phyloP scores from a whole-genome alignment of 2,888 invertebrate genomes.

The Eurois occulta region DNA sequence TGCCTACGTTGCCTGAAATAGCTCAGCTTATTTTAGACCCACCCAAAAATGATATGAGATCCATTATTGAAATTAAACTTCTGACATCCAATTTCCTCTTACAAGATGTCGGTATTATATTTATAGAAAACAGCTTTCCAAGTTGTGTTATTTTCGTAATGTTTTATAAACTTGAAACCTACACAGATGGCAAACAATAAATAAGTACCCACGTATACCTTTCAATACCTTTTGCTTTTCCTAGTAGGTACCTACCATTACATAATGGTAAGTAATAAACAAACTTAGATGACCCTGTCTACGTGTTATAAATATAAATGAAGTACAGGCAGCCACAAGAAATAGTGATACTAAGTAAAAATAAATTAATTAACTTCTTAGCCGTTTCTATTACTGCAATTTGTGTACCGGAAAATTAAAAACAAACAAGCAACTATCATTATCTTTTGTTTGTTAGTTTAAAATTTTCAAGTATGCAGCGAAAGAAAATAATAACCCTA shows the following conservation, averaged over 20 bases:
- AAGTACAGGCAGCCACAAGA: not conserved
- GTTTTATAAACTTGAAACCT: slow-evolving; percentile 4
- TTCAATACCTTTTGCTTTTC: not conserved
- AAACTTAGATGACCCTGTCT: not conserved
- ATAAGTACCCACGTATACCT: not conserved
- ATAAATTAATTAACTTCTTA: not conserved
- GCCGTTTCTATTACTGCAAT: not conserved
- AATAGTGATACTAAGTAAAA: not conserved
- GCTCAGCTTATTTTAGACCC: slow-evolving; percentile 12
- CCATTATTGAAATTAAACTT: slow-evolving; percentile 38
- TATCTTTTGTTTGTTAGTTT: not conserved
- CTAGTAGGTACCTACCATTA: not conserved
- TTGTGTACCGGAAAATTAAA: not conserved
- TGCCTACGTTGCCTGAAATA: slow-evolving; percentile 5
- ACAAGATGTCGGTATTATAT: slow-evolving; percentile 10
- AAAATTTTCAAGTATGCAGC: not conserved
- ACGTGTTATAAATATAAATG: not conserved
- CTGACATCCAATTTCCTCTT: slow-evolving; percentile 32
- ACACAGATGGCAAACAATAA: slow-evolving; percentile 11
- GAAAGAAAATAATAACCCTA: not conserved
- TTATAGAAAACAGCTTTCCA: slow-evolving; percentile 35
- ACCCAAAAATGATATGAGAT: slow-evolving; percentile 18
- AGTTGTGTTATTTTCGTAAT: not conserved
- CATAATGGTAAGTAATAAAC: not conserved
- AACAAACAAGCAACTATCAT: no score